Evolutionary conservation across 2,113 vertebrate species (phyloP), one percentile per base, ranked within the genome.

Genomic region (Oncorhynchus tshawytscha): DNA sequence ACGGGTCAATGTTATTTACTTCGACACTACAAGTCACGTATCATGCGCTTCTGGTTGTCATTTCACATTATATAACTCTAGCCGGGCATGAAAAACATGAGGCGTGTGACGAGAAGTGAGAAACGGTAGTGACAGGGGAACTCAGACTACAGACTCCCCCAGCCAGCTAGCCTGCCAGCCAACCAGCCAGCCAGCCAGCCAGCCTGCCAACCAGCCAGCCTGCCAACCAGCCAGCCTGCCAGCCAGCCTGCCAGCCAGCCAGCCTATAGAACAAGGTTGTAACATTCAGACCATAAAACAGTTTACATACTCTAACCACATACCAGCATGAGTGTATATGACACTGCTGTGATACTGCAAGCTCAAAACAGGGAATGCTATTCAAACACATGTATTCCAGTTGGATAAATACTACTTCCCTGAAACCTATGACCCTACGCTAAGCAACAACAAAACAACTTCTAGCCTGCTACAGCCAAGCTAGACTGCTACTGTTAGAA

Each of bases 11-110:
- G 85, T 80, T 82, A 76, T 83, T 73, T 57, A 79, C 69, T 57
- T 79, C 79, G 73, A 51, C 73, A 67, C 83, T 70, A 82, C 80
- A 86, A 83, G 82, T 81, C 71, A 49, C 81, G 71, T 59, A 84
- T 78, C 81, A 74, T 70, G 79, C 78, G 75, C 81, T 74, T 75
- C 86, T 79, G 74, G 79, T 83, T 82, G 89, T 88, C 82, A 80
- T 88, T 85, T 87, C 29, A 20, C 68, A 87, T 90, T 88, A 90
- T 83, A 78, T 80, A 88, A 87, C 86, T 85, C 71, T 15, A 73
- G 85, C 69, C 70, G 67, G 68, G 82, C 60, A 80, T 12, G 85
- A 70, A 83, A 86, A 86, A 80, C 57, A 77, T 5, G 49, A 88
- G 65, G 31, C 71, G 39, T 81, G 67, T 79, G 71, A 82, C 76